Evolutionary conservation across 2,888 invertebrate genomes (phyloP), one percentile per base, ranked within the genome.

Genomic region (Cetonia aurata): DNA sequence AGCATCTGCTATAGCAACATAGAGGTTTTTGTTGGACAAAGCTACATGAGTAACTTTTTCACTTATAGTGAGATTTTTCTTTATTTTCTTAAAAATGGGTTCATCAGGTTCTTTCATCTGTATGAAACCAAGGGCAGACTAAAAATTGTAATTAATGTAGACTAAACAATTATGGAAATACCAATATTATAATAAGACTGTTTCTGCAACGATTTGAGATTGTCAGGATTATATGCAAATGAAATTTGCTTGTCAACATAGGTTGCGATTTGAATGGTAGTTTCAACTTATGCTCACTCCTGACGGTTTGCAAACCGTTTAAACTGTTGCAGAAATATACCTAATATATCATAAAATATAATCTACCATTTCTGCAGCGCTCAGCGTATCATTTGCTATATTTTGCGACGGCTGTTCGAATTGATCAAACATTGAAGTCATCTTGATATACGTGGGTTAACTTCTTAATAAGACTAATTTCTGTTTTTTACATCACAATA

Each of bases 391-490:
- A 44, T 81, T 80, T 57, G 85, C 86, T 0, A 85, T 84, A 75
- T 84, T 86, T 78, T 91, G 91, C 13, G 91, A 91, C n/a, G 91
- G 92, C 83, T 92, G 91, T 82, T 94, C 94, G 82, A 92, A 93
- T 85, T 95, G 95, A 84, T 95, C 93, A 75, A 95, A 89, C 82
- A 95, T 91, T 19, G 93, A 93, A 79, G 94, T 92, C 94, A 95
- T 95, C 75, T 77, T 70, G 33, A 44, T 41, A 37, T 37, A 37
- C 10, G 37, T n/a, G 8, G 37, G 1, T 37, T 37, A 10, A 37
- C 8, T 37, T 13, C n/a, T 17, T 50, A 19, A 15, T 17, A 8
- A n/a, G 37, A 10, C 6, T 10, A 37, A 37, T 37, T 37, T 37
- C 37, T 6, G 8, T 37, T 37, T 37, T 10, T 25, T 25, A 25